Evolutionary conservation across 1,140 invertebrate genomes (phyloP), one percentile per base, ranked within the genome.

Genomic region (Calephelis nemesis): DNA sequence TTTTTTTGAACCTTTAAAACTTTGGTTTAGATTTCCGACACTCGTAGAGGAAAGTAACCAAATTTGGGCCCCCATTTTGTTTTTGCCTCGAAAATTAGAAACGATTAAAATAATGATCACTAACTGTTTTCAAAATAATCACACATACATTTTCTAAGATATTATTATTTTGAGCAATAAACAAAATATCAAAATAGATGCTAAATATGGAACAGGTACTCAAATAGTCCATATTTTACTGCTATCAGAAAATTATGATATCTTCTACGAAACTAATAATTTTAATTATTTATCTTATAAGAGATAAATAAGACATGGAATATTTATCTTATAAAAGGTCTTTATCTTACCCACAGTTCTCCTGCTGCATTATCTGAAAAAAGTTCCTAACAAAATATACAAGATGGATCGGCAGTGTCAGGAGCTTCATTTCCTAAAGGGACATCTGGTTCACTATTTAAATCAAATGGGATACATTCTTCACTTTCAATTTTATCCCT

Each of bases 211-310:
- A 74, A 65, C 63, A 74, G 67, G 67, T 69, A 71, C 70, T 65
- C 73, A 73, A 62, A 74, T 72, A 74, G n/a, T n/a, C n/a, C n/a
- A n/a, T n/a, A n/a, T n/a, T 74, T 70, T 68, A 67, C 66, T 70
- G 72, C 66, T 58, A 75, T 5, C 49, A 69, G 48, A 63, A 69
- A 62, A 47, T 19, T 68, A 19, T 19, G 19, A 63, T 54, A 65
- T 70, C 42, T 42, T 42, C 4, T 42, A 8, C 0, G 65, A 54
- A 50, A 71, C 63, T 74, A 64, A 67, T 64, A 73, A 72, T 70
- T 67, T 68, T 75, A 9, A 40, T 69, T 50, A 63, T 67, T 54
- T 65, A 71, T 62, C 66, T 72, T 45, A 70, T 15, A 58, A 70
- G 71, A 65, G 70, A 68, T 52, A 66, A 64, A 52, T 68, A n/a